These are phyloP conservation scores for Phyllotis vaccarum DNA, from an alignment of 2,797 vertebrate species.

Conservation along the genomic window DNA sequence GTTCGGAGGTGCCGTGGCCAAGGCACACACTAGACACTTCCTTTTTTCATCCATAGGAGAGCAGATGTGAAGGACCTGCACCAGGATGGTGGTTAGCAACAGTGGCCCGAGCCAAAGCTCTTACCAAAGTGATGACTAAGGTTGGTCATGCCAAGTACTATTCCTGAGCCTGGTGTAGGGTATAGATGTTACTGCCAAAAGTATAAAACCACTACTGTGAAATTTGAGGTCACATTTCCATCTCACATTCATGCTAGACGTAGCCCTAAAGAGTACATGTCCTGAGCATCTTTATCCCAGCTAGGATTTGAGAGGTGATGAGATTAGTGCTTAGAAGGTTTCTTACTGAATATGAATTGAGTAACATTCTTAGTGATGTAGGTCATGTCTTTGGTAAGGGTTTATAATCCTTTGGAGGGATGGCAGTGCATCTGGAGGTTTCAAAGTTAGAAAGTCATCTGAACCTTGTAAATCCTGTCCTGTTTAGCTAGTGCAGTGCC, in stretches of 20 bases:
- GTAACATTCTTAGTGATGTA: not conserved
- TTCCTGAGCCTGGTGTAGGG: conserved; percentile 79
- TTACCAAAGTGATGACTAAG: conserved; percentile 82
- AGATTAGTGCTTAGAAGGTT: not conserved
- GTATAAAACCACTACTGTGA: conserved; percentile 41
- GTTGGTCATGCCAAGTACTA: conserved; percentile 79
- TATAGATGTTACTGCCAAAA: conserved; percentile 48
- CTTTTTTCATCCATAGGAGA: conserved; percentile 83
- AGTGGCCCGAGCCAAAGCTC: conserved; percentile 82
- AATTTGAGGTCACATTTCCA: conserved; percentile 21
- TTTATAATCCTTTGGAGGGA: not conserved
- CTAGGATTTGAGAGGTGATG: not conserved
- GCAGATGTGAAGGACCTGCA: conserved; percentile 82
- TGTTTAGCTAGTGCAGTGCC: conserved; percentile 44
- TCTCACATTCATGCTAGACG: conserved; percentile 15
- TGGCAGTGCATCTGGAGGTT: not conserved
- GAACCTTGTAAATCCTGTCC: not conserved
- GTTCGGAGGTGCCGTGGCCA: conserved; percentile 81
- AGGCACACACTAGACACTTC: conserved; percentile 82
- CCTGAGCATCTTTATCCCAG: not conserved
- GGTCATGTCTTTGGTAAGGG: conserved; percentile 4
- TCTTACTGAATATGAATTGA: not conserved
- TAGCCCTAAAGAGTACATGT: not conserved
- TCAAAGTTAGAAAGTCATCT: conserved; percentile 18
- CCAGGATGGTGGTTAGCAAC: conserved; percentile 84